Evolutionary conservation across 2,797 vertebrate genomes (phyloP), one percentile per base, ranked within the genome.

Genomic region (Falco columbarius): DNA sequence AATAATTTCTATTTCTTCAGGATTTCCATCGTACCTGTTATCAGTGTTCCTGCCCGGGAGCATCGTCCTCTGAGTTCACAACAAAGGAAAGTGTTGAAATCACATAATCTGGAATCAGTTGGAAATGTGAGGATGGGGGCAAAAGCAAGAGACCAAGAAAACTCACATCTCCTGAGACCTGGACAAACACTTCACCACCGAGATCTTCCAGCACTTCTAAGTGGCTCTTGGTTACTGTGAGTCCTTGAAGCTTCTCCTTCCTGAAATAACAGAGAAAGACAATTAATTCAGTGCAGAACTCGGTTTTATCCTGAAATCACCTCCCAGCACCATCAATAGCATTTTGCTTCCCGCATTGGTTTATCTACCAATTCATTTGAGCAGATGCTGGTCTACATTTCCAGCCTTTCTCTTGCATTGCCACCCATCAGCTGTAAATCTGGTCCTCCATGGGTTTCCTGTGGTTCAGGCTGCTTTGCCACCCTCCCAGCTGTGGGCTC

Each of bases 381-480:
- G 72, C 14, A 3, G 18, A 61, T 14, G 79, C 65, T n/a, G 63
- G 61, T 27, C 75, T 66, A 10, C 38, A 86, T 91, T 87, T 82
- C 84, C 91, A 85, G 42, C 80, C 67, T 86, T 82, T 86, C 92
- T 89, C 94, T 77, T 81, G 75, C 89, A 8, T 42, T 82, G 95
- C 91, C 91, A 89, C 46, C 32, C 4, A 55, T 5, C 3, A 44
- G 67, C 95, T 58, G 71, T 63, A 38, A 66, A 71, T 81, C 90
- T 24, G 87, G 49, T 65, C 59, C 89, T 89, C 85, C 14, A 22
- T 0, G 3, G 42, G 6, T 81, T 81, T 88, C 95, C 92, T 82
- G 71, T 71, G 93, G 44, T 61, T 51, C n/a, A 7, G 30, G 67
- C 49, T 58, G 79, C 44, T 92, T 29, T 40, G 36, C 49, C 46